Evolutionary conservation across 2,888 invertebrate species (phyloP).

Genomic region (Apamea crenata): DNA sequence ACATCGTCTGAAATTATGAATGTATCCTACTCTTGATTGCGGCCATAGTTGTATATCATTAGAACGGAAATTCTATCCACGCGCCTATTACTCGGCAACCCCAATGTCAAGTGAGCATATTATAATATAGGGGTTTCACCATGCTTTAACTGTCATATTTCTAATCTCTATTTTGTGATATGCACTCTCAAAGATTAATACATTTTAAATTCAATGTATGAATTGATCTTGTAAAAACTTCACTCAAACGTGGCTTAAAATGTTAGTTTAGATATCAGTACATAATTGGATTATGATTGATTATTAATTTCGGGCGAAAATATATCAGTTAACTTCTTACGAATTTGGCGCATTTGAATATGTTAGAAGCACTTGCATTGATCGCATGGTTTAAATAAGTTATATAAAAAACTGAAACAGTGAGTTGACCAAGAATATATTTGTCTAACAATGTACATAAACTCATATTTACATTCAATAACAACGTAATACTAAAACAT

Average conservation of each 20-base stretch:
- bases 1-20: neutral
- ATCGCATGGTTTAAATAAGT: neutral
- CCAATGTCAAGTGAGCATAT: neutral
- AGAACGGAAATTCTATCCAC: neutral
- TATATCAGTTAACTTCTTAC: neutral
- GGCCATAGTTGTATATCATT: neutral
- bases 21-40: neutral
- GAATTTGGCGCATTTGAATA: neutral
- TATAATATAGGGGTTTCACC: neutral
- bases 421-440: conserved; percentile 44
- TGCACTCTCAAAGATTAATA: neutral
- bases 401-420: conserved; percentile 63
- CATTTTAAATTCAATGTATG: neutral
- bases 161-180: neutral
- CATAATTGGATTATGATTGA: neutral
- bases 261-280: neutral
- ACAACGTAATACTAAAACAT: conserved; percentile 50
- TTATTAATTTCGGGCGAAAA: conserved; percentile 8
- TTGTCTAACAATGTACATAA: conserved; percentile 61
- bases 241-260: neutral
- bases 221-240: neutral
- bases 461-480: conserved; percentile 51
- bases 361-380: neutral
- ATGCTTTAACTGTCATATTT: neutral
- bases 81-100: neutral